Evolutionary conservation across 2,113 vertebrate species (phyloP).

Genomic region (Atractosteus spatula): DNA sequence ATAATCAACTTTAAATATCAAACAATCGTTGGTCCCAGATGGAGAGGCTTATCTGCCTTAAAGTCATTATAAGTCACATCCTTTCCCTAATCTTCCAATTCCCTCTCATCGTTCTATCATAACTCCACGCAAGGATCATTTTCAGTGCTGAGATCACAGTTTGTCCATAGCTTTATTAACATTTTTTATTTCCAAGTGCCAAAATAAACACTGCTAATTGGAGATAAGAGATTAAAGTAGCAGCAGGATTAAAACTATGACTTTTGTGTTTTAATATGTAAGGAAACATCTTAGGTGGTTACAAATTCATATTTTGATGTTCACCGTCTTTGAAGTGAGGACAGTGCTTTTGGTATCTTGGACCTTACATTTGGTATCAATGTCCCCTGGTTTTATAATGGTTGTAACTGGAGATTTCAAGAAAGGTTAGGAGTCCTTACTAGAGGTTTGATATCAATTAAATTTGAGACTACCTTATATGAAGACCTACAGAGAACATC

Average conservation of each 20-base stretch:
- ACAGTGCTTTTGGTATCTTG: conserved; percentile 38
- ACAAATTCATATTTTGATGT: conserved; percentile 38
- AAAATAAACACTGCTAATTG: conserved; percentile 59
- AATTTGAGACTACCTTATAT: conserved; percentile 59
- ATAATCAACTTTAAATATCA: conserved; percentile 79
- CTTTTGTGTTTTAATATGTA: conserved; percentile 38
- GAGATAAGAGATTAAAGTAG: conserved; percentile 73
- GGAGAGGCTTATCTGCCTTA: conserved; percentile 80
- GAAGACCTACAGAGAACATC: conserved; percentile 49
- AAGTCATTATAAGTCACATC: conserved; percentile 83
- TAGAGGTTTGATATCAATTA: conserved; percentile 66
- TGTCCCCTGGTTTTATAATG: conserved; percentile 34
- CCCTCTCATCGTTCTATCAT: conserved; percentile 64
- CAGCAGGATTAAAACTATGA: conserved; percentile 61
- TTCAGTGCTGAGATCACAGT: conserved; percentile 74
- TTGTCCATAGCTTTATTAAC: conserved; percentile 75
- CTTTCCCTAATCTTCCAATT: conserved; percentile 81
- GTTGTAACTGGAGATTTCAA: conserved; percentile 50
- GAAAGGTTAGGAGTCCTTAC: conserved; percentile 48
- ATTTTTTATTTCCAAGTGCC: conserved; percentile 63
- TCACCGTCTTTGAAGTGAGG: conserved; percentile 67
- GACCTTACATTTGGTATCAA: conserved; percentile 39
- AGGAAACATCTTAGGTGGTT: conserved; percentile 56
- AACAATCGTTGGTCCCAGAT: conserved; percentile 76
- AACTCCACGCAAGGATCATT: conserved; percentile 74